Evolutionary conservation across 2,113 vertebrate species (phyloP).

Genomic region (Syrrhaptes paradoxus): DNA sequence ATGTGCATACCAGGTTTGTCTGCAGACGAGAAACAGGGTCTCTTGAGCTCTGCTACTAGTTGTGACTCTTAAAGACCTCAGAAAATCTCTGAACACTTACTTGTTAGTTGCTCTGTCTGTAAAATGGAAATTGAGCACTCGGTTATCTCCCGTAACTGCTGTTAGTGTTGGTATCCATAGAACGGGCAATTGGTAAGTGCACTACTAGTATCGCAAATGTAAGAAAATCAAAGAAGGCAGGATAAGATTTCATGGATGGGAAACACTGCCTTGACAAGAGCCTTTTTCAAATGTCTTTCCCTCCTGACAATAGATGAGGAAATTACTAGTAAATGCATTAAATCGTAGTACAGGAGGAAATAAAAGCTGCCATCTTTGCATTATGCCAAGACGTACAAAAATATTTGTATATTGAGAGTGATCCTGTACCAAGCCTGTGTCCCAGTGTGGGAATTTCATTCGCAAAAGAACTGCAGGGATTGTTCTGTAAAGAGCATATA

Average conservation of each 20-base stretch:
- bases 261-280: constrained; percentile 29
- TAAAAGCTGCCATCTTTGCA: neutral
- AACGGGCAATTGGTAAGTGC: neutral
- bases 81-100: neutral
- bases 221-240: constrained; percentile 41
- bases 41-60: neutral
- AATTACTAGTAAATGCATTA: constrained; percentile 31
- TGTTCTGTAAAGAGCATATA: neutral
- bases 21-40: neutral
- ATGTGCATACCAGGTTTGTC: neutral
- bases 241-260: constrained; percentile 49
- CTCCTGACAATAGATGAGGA: constrained; percentile 42
- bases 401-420: neutral
- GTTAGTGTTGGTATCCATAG: neutral
- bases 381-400: neutral
- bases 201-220: neutral
- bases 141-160: neutral
- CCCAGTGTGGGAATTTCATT: neutral
- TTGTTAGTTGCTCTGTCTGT: neutral
- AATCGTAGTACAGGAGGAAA: neutral
- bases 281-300: constrained; percentile 25
- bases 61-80: neutral
- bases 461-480: neutral
- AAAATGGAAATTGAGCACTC: neutral
- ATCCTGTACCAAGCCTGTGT: neutral